Evolutionary conservation across 2,113 vertebrate species (phyloP).

Genomic region (Caranx ignobilis): DNA sequence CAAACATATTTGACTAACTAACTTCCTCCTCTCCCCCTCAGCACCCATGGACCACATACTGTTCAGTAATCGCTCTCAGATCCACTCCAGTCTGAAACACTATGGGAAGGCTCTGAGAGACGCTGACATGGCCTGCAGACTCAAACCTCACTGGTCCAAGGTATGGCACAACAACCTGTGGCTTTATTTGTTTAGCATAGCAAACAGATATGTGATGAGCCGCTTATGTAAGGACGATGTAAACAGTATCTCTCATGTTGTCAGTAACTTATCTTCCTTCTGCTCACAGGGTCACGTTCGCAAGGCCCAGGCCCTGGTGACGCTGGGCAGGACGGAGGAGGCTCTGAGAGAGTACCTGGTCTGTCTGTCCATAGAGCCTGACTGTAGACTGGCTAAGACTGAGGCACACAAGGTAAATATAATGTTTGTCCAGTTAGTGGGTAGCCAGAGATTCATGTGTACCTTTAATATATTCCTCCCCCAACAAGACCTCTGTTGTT

Average conservation of each 20-base stretch:
- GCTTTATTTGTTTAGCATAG: background rate
- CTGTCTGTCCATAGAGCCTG: conserved; percentile 90
- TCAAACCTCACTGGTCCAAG: conserved; percentile 92
- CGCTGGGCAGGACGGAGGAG: conserved; percentile 89
- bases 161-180: conserved; percentile 70
- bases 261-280: background rate
- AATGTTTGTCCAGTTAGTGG: background rate
- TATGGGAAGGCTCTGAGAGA: conserved; percentile 88
- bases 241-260: background rate
- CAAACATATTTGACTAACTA: background rate
- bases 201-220: background rate
- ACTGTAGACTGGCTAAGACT: conserved; percentile 86
- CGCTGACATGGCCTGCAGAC: conserved; percentile 89
- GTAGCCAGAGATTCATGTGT: background rate
- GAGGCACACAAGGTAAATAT: conserved; percentile 88
- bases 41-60: conserved; percentile 92
- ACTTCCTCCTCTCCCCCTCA: conserved; percentile 62
- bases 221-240: background rate
- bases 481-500: background rate
- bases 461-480: background rate
- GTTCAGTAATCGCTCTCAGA: conserved; percentile 93
- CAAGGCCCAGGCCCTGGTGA: conserved; percentile 90
- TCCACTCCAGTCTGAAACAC: conserved; percentile 90
- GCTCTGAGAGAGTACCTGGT: conserved; percentile 92
- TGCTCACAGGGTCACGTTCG: conserved; percentile 88